These are phyloP conservation scores for Lasioglossum leucozonium DNA, from an alignment of 2,888 invertebrate species.

Conservation along the genomic window DNA sequence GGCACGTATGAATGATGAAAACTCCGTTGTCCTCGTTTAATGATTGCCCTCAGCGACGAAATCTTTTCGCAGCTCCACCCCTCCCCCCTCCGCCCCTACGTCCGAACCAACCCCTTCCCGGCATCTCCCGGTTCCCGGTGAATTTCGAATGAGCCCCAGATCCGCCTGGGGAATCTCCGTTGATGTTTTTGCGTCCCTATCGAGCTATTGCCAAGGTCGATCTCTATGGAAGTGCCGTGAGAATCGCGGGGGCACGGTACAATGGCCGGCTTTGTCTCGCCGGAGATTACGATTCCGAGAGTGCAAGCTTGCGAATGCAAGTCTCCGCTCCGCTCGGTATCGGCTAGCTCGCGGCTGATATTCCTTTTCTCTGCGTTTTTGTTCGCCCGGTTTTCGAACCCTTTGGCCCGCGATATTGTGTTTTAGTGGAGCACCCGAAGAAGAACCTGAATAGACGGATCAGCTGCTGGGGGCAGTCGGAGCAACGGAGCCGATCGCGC, in stretches of 20 bases:
- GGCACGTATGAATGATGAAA: slow-evolving; percentile 60
- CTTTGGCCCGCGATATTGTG: slow-evolving; percentile 2
- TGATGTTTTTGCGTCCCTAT: slow-evolving; percentile 33
- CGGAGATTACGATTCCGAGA: slow-evolving; percentile 54
- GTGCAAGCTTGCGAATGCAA: slow-evolving; percentile 35
- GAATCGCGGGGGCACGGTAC: slow-evolving; percentile 38
- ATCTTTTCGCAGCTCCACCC: slow-evolving; percentile 54
- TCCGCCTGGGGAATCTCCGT: slow-evolving; percentile 40
- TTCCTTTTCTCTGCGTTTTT: slow-evolving; percentile 6
- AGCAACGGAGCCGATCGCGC: too few species aligned
- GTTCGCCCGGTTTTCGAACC: background rate
- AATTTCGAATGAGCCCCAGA: slow-evolving; percentile 48
- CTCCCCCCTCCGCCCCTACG: background rate
- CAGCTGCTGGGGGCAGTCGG: background rate
- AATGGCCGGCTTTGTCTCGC: slow-evolving; percentile 34
- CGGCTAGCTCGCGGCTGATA: slow-evolving; percentile 21
- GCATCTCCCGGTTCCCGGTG: background rate
- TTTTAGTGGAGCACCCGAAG: slow-evolving; percentile 12
- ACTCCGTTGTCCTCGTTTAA: slow-evolving; percentile 66
- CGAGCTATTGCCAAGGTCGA: slow-evolving; percentile 57
- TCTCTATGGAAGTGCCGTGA: slow-evolving; percentile 46
- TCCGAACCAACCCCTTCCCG: background rate
- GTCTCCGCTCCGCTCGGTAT: background rate
- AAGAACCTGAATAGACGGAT: background rate
- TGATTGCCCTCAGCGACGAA: slow-evolving; percentile 60